Evolutionary conservation across 2,113 vertebrate genomes (phyloP).

Genomic region (Callocephalon fimbriatum): DNA sequence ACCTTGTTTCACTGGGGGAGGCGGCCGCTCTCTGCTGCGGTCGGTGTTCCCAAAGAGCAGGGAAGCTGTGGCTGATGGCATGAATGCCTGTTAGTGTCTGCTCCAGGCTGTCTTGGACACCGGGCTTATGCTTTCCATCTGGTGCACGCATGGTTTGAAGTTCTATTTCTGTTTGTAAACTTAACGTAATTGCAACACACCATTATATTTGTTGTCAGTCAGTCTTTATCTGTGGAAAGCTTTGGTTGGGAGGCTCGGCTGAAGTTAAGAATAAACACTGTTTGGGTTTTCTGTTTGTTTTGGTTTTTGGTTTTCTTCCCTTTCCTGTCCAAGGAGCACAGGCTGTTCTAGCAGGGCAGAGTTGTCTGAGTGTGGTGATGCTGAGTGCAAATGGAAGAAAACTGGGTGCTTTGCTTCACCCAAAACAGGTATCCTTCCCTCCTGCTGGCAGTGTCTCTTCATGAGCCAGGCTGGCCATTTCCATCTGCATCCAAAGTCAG

Average conservation of each 20-base stretch:
- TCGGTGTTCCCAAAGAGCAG: not conserved
- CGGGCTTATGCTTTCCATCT: not conserved
- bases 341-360: not conserved
- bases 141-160: not conserved
- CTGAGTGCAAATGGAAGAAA: not conserved
- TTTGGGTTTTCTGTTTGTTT: not conserved
- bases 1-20: rapidly evolving
- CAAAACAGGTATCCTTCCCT: rapidly evolving
- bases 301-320: not conserved
- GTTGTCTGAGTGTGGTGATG: not conserved
- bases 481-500: not conserved
- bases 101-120: rapidly evolving
- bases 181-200: not conserved
- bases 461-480: rapidly evolving
- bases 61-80: not conserved
- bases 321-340: not conserved
- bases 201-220: not conserved
- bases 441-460: not conserved
- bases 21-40: rapidly evolving
- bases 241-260: not conserved
- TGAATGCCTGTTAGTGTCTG: not conserved
- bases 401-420: not conserved
- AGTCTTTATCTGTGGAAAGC: not conserved
- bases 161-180: not conserved
- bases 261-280: not conserved